Percentiles rank a stretch among this genome's conserved stretches.
These are phyloP conservation scores for Harpagoxenus sublaevis DNA, from an alignment of 2,888 invertebrate genomes.

Conservation along the genomic window DNA sequence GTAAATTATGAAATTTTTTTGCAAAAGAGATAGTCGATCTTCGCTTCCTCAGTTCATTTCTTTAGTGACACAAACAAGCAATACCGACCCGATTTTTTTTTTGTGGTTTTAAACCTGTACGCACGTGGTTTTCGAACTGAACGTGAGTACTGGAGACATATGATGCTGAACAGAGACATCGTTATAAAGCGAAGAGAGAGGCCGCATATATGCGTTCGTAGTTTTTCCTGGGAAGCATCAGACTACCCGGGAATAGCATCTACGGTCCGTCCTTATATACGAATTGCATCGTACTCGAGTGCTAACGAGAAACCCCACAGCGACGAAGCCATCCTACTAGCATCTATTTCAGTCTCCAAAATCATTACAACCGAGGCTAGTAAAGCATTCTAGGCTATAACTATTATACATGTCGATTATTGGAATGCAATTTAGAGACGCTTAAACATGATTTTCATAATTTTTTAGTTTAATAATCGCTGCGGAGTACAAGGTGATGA, in stretches of 20 bases:
- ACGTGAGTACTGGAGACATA: constrained; percentile 72
- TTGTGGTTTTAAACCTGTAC: constrained; percentile 69
- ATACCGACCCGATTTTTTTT: constrained; percentile 65
- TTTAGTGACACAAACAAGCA: constrained; percentile 63
- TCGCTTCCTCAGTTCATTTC: constrained; percentile 80
- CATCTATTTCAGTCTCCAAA: not conserved
- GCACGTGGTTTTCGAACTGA: constrained; percentile 51
- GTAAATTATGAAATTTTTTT: not conserved
- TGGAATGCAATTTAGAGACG: too few relatives aligned
- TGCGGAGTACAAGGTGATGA: not conserved
- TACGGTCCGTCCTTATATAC: constrained; percentile 77
- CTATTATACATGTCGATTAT: not conserved
- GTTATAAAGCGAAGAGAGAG: constrained; percentile 60
- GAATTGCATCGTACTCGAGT: constrained; percentile 35
- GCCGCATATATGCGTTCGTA: constrained; percentile 76
- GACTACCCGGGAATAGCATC: constrained; percentile 73
- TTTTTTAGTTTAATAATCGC: constrained; percentile 14
- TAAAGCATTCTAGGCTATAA: not conserved
- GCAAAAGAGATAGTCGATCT: constrained; percentile 79
- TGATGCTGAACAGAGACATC: constrained; percentile 71
- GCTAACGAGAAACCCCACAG: constrained; percentile 70
- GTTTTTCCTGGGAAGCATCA: constrained; percentile 81
- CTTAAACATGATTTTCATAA: constrained; percentile 16
- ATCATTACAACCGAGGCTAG: not conserved
- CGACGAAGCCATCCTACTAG: fast-evolving